Evolutionary conservation across 2,888 invertebrate genomes (phyloP).

Genomic region (Acanthoscelides obtectus): DNA sequence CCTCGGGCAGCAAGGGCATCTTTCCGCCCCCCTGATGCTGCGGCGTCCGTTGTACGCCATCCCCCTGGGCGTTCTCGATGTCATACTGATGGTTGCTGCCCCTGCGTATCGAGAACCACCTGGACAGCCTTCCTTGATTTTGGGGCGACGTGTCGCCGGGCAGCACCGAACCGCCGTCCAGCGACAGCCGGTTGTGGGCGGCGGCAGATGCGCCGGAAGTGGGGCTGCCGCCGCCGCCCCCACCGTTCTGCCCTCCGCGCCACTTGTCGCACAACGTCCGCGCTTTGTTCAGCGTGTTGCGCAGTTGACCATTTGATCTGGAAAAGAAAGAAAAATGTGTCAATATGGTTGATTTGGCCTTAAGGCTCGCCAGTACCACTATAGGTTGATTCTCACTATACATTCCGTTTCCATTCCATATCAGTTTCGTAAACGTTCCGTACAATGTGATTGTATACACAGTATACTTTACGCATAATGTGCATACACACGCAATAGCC

Average conservation of each 20-base stretch:
- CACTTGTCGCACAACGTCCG: slow-evolving; percentile 80
- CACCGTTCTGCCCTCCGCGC: slow-evolving; percentile 52
- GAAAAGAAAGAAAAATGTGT: slow-evolving; percentile 8
- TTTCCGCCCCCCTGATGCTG: slow-evolving; percentile 46
- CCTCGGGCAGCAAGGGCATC: slow-evolving; percentile 81
- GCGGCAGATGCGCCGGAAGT: slow-evolving; percentile 23
- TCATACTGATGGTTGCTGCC: slow-evolving; percentile 82
- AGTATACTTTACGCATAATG: no score
- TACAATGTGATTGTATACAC: no score
- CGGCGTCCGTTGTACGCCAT: slow-evolving; percentile 32
- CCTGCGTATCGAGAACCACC: slow-evolving; percentile 86
- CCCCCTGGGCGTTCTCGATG: slow-evolving; percentile 51
- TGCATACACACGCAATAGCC: no score
- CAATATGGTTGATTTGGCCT: no score
- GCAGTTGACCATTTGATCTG: slow-evolving; percentile 67
- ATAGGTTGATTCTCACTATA: no score
- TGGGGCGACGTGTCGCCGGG: slow-evolving; percentile 39
- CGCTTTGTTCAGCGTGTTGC: slow-evolving; percentile 76
- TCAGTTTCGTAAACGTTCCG: no score
- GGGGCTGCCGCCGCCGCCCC: slow-evolving; percentile 23
- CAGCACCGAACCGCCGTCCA: slow-evolving; percentile 33
- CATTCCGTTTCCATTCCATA: no score
- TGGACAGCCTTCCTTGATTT: slow-evolving; percentile 65
- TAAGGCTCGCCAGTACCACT: no score
- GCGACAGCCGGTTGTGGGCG: slow-evolving; percentile 34